phyloP scores from a whole-genome alignment of 2,113 vertebrate genomes.

The Eptesicus fuscus region DNA sequence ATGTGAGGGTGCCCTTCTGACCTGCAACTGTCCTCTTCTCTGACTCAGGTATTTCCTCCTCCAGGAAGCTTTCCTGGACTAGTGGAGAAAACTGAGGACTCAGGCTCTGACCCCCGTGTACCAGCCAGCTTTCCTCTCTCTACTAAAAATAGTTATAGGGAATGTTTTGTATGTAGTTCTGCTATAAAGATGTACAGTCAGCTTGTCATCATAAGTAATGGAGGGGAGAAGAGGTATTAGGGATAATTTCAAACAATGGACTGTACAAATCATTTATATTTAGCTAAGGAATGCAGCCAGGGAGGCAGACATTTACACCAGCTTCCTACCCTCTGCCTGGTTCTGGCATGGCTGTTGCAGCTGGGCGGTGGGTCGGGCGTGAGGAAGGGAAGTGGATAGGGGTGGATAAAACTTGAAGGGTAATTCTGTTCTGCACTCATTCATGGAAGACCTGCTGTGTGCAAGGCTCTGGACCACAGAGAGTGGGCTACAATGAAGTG shows the following conservation, averaged over 20 bases:
- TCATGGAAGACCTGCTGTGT: neutral
- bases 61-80: slow-evolving; percentile 64
- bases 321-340: slow-evolving; percentile 22
- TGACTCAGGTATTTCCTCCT: slow-evolving; percentile 50
- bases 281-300: slow-evolving; percentile 70
- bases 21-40: neutral
- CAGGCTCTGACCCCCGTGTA: neutral
- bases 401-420: neutral
- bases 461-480: neutral
- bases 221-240: slow-evolving; percentile 9
- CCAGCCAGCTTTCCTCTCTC: neutral
- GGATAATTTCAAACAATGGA: slow-evolving; percentile 66
- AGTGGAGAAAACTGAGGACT: neutral
- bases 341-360: neutral
- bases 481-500: neutral
- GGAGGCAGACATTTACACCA: slow-evolving; percentile 23
- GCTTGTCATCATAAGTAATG: neutral
- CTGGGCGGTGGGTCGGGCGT: neutral
- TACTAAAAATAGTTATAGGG: slow-evolving; percentile 14
- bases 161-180: slow-evolving; percentile 16
- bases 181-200: neutral
- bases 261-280: slow-evolving; percentile 68
- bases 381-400: neutral
- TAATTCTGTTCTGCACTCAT: neutral
- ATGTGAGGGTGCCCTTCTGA: neutral